Evolutionary conservation across 1,140 invertebrate genomes (phyloP).

Genomic region (Brachionus asplanchnoidis): DNA sequence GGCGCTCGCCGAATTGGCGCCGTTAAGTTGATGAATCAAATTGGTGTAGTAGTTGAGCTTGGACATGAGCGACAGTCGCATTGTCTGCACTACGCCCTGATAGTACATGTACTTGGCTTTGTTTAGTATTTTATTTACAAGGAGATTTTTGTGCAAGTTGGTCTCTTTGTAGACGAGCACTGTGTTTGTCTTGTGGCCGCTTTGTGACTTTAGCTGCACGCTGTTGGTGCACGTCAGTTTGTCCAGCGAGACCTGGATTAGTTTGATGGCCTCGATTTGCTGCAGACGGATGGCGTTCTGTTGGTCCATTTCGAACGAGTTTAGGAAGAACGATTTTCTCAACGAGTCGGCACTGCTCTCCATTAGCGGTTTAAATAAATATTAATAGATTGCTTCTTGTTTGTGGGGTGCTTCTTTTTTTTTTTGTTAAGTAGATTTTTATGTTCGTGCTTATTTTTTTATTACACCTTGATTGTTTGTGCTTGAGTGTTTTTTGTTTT

Average conservation of each 20-base stretch:
- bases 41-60: constrained; percentile 34
- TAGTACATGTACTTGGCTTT: constrained; percentile 36
- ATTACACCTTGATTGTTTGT: constrained; percentile 25
- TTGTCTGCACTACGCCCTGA: constrained; percentile 24
- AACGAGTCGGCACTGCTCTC: neutral
- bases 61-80: constrained; percentile 27
- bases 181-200: neutral
- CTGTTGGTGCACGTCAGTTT: neutral
- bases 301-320: neutral
- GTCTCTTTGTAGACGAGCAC: constrained; percentile 26
- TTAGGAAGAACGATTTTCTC: neutral
- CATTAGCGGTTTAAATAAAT: neutral
- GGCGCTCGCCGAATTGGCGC: neutral
- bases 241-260: constrained; percentile 32
- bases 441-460: neutral
- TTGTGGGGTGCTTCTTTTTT: neutral
- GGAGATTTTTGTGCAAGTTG: constrained; percentile 38
- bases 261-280: constrained; percentile 28
- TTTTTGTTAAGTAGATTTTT: neutral
- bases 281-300: constrained; percentile 21
- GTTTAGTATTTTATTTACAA: constrained; percentile 38
- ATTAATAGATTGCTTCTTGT: neutral
- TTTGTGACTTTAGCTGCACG: neutral
- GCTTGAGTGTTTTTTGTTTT: neutral
- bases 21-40: constrained; percentile 14